phyloP scores from a whole-genome alignment of 2,888 invertebrate species.

The Pristionchus exspectatus region DNA sequence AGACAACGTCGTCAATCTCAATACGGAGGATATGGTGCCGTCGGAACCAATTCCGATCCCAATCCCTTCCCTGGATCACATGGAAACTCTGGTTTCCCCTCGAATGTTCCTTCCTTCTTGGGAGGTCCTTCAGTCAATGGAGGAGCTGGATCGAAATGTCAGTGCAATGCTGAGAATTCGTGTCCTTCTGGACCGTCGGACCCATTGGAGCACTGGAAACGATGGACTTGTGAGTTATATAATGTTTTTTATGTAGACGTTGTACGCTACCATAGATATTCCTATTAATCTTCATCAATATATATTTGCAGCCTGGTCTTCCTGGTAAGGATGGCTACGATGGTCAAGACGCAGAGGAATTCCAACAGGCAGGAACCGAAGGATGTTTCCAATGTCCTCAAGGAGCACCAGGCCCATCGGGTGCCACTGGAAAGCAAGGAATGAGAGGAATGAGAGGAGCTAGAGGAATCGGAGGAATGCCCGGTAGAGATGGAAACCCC shows the following conservation, averaged over 20 bases:
- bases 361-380: constrained; percentile 70
- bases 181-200: constrained; percentile 76
- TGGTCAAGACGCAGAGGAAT: constrained; percentile 71
- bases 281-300: neutral
- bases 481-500: constrained; percentile 76
- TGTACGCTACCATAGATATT: neutral
- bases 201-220: constrained; percentile 68
- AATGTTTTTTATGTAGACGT: no score
- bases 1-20: constrained; percentile 66
- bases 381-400: constrained; percentile 78
- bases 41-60: constrained; percentile 52
- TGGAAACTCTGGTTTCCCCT: constrained; percentile 67
- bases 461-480: constrained; percentile 73
- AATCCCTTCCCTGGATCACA: constrained; percentile 57
- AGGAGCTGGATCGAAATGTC: constrained; percentile 60
- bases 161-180: constrained; percentile 70
- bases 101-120: constrained; percentile 69
- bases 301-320: constrained; percentile 64
- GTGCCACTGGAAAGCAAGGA: constrained; percentile 73
- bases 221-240: constrained; percentile 57
- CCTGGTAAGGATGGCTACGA: constrained; percentile 73
- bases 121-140: constrained; percentile 62
- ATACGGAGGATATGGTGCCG: constrained; percentile 22
- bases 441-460: constrained; percentile 72
- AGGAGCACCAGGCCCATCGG: constrained; percentile 73